A percentile compares a stretch with the other conserved stretches of the same genome.
Conservation (phyloP, 2,888 invertebrate species). For the Capitulum mitella region DNA sequence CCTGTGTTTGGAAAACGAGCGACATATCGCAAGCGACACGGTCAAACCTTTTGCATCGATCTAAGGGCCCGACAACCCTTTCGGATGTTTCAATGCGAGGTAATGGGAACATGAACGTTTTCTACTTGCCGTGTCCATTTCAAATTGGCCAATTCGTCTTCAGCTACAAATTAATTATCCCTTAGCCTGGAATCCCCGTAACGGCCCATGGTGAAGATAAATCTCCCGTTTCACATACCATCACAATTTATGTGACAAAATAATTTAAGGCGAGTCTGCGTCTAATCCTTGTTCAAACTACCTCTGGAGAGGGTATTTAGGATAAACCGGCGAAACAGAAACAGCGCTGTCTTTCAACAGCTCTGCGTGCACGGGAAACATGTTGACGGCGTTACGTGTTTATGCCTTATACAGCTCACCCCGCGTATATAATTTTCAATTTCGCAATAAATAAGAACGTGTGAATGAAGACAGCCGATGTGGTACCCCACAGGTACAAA, state of each 20-base stretch:
- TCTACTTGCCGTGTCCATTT: not conserved
- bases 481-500: no score
- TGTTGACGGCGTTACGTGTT: no score
- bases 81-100: not conserved
- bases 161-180: conserved; percentile 21
- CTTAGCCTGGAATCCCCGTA: conserved; percentile 3
- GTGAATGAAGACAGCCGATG: no score
- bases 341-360: not conserved
- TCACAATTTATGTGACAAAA: conserved; percentile 26
- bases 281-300: not conserved
- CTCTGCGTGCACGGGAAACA: not conserved
- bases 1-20: not conserved
- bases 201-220: conserved; percentile 4
- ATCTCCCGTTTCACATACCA: conserved; percentile 13
- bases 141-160: conserved; percentile 18
- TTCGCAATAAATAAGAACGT: no score
- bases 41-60: no score
- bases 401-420: no score
- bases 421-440: no score
- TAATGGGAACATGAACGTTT: not conserved
- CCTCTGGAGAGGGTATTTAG: not conserved
- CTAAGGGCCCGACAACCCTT: no score
- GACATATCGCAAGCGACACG: no score
- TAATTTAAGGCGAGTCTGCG: conserved; percentile 10
- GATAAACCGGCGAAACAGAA: not conserved